Evolutionary conservation across 2,113 vertebrate species (phyloP), one percentile per base, ranked within the genome.

Genomic region (Smithornis capensis): DNA sequence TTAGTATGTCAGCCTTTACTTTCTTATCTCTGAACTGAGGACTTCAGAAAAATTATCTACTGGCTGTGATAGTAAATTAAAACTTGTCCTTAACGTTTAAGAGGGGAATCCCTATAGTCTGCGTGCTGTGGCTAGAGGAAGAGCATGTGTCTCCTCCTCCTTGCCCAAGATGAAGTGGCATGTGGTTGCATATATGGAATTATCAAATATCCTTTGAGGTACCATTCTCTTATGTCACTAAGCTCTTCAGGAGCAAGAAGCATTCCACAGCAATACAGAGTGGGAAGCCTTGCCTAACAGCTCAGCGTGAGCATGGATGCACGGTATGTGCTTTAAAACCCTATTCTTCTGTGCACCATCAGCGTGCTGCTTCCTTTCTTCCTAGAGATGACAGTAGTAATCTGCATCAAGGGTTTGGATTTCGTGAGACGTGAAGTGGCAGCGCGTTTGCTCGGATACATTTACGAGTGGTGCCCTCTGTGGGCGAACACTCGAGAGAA

Each of bases 391-490:
- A 31, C 81, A 65, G 70, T 33, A 69, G 45, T 44, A 17, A 67
- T 14, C 55, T 14, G 60, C 91, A 18, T 4, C 35, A 31, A 74
- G 50, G 40, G 5, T 10, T 83, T 11, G 52, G 12, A 10, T 53
- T 57, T 55, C 68, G 8, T 33, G 53, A 42, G 47, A 49, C 10
- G 9, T 1, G 84, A 47, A 95, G 31, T 28, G 1, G 35, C 75
- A 19, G 63, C 59, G 7, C 13, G 0, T 53, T 56, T 23, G 37
- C 70, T 59, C 4, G 9, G 29, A 90, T 77, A 9, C 5, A 0
- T 74, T 95, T 90, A 40, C 56, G 3, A 63, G 88, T 18, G 38
- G 94, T 91, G 93, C 82, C 91, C 91, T 97, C 90, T 96, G 95
- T 47, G 82, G 95, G 90, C 2, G 16, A n/a, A 25, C 28, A 2